A percentile compares a stretch with the other conserved stretches of the same genome.
Conservation (phyloP, 2,888 invertebrate genomes). For the Xiphydria camelus region DNA sequence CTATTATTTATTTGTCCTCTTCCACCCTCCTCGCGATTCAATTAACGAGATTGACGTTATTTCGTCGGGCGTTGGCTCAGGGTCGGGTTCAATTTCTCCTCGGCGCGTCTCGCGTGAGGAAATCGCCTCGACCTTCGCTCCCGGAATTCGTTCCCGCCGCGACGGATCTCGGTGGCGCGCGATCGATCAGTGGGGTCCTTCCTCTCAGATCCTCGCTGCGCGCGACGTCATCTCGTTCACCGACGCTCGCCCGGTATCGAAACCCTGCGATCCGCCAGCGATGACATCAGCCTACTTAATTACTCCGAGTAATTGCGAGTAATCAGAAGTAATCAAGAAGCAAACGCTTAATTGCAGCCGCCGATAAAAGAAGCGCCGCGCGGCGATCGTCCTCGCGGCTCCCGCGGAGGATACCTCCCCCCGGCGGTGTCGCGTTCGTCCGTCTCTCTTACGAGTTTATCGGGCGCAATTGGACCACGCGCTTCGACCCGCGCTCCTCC, state of each 20-base stretch:
- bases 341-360: constrained; percentile 46
- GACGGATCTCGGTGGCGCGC: constrained; percentile 12
- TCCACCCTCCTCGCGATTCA: constrained; percentile 1
- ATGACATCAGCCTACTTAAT: constrained; percentile 46
- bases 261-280: no score
- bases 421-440: neutral
- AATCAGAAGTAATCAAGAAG: constrained; percentile 49
- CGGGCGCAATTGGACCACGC: neutral
- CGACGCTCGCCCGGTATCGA: no score
- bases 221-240: neutral
- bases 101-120: neutral
- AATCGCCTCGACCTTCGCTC: no score
- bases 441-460: neutral
- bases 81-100: constrained; percentile 2
- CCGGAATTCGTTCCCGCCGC: neutral
- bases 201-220: constrained; percentile 7
- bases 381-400: constrained; percentile 13
- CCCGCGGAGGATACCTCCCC: no score
- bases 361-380: constrained; percentile 29
- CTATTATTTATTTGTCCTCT: constrained; percentile 3
- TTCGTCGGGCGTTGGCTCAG: no score
- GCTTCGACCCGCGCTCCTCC: neutral
- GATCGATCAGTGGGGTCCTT: constrained; percentile 12
- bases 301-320: constrained; percentile 46
- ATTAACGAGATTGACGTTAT: neutral